Conservation (phyloP, 2,113 vertebrate genomes). For the Pseudolaguvia tuberculata region DNA sequence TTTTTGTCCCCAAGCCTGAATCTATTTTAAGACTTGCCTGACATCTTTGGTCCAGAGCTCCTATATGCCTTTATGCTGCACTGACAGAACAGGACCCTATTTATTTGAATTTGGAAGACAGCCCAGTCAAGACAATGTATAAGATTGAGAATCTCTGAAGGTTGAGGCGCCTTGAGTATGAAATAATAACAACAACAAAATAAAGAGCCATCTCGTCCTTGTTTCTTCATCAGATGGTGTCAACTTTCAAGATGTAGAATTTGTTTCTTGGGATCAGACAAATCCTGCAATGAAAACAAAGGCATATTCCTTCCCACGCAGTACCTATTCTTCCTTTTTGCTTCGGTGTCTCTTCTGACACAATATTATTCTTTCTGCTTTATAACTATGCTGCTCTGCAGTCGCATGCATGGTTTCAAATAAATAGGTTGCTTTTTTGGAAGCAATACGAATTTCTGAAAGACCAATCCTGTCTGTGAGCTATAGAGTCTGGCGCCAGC, state of each 20-base stretch:
- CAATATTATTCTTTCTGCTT: conserved; percentile 38
- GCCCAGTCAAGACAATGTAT: background rate
- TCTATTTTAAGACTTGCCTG: background rate
- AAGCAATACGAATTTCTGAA: conserved; percentile 56
- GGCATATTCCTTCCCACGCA: background rate
- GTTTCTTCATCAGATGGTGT: background rate
- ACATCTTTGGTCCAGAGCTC: background rate
- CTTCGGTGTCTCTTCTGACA: background rate
- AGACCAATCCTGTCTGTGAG: conserved; percentile 54
- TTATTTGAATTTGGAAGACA: background rate
- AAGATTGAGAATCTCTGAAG: background rate
- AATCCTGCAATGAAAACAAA: conserved; percentile 25
- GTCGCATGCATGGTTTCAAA: conserved; percentile 47
- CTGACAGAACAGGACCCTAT: background rate
- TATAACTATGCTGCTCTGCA: conserved; percentile 38
- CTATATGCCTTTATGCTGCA: background rate
- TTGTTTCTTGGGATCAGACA: conserved; percentile 23
- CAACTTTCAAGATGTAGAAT: background rate
- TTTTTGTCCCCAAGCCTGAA: too few species aligned
- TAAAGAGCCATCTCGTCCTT: background rate
- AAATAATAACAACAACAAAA: background rate
- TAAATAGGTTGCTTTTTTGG: conserved; percentile 46
- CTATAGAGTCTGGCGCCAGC: conserved; percentile 35
- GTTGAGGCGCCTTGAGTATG: background rate
- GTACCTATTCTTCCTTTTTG: background rate